Percentiles rank a stretch among this genome's conserved stretches.
These are phyloP conservation scores for Hafferia zeledoni DNA, from an alignment of 2,797 vertebrate species.

Conservation along the genomic window DNA sequence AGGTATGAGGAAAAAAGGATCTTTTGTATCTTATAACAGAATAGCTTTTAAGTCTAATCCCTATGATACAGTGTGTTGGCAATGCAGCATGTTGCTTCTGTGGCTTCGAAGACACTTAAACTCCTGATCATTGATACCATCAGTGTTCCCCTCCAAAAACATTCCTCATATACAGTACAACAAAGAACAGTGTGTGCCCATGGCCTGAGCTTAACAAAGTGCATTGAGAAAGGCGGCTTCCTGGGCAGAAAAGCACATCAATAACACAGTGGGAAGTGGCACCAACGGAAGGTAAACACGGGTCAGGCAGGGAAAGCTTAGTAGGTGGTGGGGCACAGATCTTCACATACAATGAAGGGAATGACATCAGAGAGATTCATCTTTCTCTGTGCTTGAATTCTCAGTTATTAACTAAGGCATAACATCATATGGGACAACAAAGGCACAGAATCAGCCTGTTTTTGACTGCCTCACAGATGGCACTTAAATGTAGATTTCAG, in stretches of 20 bases:
- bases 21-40: background rate
- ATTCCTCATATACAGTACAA: slow-evolving; percentile 52
- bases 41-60: background rate
- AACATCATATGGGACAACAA: slow-evolving; percentile 75
- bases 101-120: background rate
- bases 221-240: slow-evolving; percentile 68
- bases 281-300: slow-evolving; percentile 83
- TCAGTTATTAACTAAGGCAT: slow-evolving; percentile 78
- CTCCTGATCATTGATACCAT: background rate
- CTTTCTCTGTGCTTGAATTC: slow-evolving; percentile 61
- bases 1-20: background rate
- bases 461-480: slow-evolving; percentile 78
- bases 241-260: slow-evolving; percentile 82
- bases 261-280: slow-evolving; percentile 86
- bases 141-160: slow-evolving; percentile 7
- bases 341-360: slow-evolving; percentile 56
- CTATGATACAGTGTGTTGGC: background rate
- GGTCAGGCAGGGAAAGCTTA: slow-evolving; percentile 76
- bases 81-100: background rate
- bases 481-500: slow-evolving; percentile 70
- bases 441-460: slow-evolving; percentile 64
- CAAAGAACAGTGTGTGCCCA: slow-evolving; percentile 71
- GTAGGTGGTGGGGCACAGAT: slow-evolving; percentile 65
- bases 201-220: slow-evolving; percentile 66
- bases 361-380: slow-evolving; percentile 69